phyloP scores from a whole-genome alignment of 2,888 invertebrate species.

The Callosobruchus maculatus region DNA sequence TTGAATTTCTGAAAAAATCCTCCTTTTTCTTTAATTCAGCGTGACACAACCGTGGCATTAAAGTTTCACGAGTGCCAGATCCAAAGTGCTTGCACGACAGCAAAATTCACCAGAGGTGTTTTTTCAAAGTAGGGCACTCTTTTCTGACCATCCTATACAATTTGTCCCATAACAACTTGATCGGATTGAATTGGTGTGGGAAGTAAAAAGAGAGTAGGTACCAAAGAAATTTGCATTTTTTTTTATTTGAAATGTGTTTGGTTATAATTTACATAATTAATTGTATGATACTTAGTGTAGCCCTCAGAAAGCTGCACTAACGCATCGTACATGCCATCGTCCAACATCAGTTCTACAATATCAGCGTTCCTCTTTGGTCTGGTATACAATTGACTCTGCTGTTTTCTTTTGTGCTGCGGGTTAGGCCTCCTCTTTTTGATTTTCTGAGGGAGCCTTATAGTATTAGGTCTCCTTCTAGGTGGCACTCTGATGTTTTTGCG shows the following conservation, averaged over 20 bases:
- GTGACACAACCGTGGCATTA: no score
- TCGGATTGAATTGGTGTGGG: no score
- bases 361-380: slow-evolving; percentile 32
- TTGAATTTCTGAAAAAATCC: no score
- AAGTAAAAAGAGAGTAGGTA: no score
- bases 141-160: no score
- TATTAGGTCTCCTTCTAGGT: not conserved
- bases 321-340: slow-evolving; percentile 54
- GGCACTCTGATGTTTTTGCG: slow-evolving; percentile 17
- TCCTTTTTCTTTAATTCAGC: no score
- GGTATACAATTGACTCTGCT: slow-evolving; percentile 16
- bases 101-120: no score
- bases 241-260: slow-evolving; percentile 2
- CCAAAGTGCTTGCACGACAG: no score
- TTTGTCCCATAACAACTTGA: no score
- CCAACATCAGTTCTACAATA: slow-evolving; percentile 29
- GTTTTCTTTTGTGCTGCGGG: slow-evolving; percentile 6
- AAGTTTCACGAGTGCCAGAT: no score
- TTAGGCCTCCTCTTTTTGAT: slow-evolving; percentile 8
- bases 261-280: slow-evolving; percentile 38
- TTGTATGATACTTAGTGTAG: slow-evolving; percentile 50
- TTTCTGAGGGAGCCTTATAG: slow-evolving; percentile 1
- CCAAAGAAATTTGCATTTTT: no score
- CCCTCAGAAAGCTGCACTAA: slow-evolving; percentile 56
- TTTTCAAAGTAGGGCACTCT: no score